Conservation (phyloP, 2,888 invertebrate genomes). For the Orthosia cruda region DNA sequence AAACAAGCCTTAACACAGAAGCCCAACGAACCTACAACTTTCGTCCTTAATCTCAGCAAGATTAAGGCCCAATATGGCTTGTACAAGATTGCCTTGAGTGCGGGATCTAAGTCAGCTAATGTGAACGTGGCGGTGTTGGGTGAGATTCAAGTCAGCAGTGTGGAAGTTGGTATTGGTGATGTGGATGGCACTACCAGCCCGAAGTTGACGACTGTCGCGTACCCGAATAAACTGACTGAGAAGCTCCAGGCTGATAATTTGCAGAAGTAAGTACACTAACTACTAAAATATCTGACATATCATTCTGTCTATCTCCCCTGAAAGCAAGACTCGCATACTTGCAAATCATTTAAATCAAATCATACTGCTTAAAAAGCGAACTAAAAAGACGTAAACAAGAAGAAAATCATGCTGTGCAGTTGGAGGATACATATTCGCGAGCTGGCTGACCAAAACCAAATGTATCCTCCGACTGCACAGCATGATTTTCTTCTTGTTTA, state of each 20-base stretch:
- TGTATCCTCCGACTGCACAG: too few species aligned
- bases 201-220: slow-evolving; percentile 94
- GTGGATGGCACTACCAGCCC: slow-evolving; percentile 97
- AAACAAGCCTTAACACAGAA: slow-evolving; percentile 92
- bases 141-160: slow-evolving; percentile 94
- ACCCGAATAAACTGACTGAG: slow-evolving; percentile 94
- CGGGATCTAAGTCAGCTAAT: slow-evolving; percentile 92
- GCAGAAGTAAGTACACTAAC: slow-evolving; percentile 93
- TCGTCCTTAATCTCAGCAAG: slow-evolving; percentile 94
- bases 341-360: too few species aligned
- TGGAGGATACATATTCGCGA: too few species aligned
- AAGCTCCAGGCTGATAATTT: slow-evolving; percentile 96
- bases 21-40: slow-evolving; percentile 93
- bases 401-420: too few species aligned
- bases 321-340: too few species aligned
- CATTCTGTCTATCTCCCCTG: too few species aligned
- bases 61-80: slow-evolving; percentile 96
- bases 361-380: too few species aligned
- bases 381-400: too few species aligned
- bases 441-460: too few species aligned
- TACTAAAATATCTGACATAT: too few species aligned
- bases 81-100: slow-evolving; percentile 96
- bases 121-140: slow-evolving; percentile 94
- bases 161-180: slow-evolving; percentile 97
- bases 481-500: too few species aligned